phyloP scores from a whole-genome alignment of 2,797 vertebrate species.

The Myotis vivesi region DNA sequence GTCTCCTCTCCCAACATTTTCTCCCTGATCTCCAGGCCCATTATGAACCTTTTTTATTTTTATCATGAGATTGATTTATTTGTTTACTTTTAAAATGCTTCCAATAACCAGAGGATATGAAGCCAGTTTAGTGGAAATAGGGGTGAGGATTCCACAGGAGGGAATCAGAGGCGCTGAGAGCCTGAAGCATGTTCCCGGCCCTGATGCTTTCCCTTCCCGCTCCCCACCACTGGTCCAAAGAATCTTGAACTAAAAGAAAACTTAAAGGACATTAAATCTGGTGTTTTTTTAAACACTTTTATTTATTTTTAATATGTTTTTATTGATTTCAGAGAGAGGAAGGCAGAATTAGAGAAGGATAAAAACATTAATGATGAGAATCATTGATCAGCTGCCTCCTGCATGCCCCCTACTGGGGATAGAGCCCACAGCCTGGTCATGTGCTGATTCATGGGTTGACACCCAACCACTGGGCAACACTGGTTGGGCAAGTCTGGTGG shows the following conservation, averaged over 20 bases:
- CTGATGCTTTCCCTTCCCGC: no score
- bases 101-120: not conserved
- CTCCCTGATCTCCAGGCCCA: not conserved
- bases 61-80: not conserved
- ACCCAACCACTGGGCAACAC: no score
- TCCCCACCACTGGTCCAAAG: not conserved
- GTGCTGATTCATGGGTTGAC: no score
- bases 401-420: no score
- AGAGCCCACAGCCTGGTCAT: no score
- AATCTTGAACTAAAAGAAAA: not conserved
- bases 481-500: not conserved
- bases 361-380: no score
- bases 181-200: not conserved
- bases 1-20: not conserved
- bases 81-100: conserved; percentile 9
- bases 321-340: no score
- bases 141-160: not conserved
- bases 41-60: not conserved
- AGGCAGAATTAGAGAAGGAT: no score
- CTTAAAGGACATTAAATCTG: not conserved
- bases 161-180: not conserved
- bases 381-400: no score
- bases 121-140: not conserved
- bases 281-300: not conserved
- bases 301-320: no score